Conservation (phyloP, 2,888 invertebrate genomes). For the Melinopterus prodromus region DNA sequence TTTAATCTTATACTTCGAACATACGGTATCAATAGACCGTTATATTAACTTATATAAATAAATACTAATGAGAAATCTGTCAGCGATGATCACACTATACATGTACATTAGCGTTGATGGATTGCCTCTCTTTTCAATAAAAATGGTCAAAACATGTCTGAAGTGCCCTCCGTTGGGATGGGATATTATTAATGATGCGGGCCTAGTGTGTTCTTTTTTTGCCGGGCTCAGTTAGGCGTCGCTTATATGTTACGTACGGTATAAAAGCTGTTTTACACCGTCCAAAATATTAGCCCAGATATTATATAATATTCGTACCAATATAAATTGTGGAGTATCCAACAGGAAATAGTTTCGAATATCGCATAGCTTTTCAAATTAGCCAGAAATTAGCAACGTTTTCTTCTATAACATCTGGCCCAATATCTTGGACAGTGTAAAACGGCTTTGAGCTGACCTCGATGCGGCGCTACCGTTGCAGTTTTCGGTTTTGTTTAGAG, state of each 20-base stretch:
- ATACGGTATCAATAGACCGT: background rate
- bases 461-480: background rate
- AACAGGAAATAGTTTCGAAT: too few relatives aligned
- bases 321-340: too few relatives aligned
- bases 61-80: background rate
- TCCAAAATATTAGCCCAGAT: too few relatives aligned
- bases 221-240: background rate
- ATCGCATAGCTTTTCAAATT: too few relatives aligned
- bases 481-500: slow-evolving; percentile 5
- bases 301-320: too few relatives aligned
- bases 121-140: slow-evolving; percentile 4
- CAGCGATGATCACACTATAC: background rate
- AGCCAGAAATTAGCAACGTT: too few relatives aligned
- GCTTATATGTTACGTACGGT: too few relatives aligned
- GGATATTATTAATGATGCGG: background rate
- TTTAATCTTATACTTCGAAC: too few relatives aligned
- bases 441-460: too few relatives aligned
- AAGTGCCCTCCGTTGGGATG: background rate
- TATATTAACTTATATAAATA: background rate
- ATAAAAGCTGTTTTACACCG: too few relatives aligned
- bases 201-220: background rate
- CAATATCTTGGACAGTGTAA: too few relatives aligned
- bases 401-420: too few relatives aligned
- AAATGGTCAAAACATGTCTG: background rate
- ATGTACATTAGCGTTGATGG: background rate